Conservation (phyloP, 2,797 vertebrate genomes). For the Monodelphis domestica region DNA sequence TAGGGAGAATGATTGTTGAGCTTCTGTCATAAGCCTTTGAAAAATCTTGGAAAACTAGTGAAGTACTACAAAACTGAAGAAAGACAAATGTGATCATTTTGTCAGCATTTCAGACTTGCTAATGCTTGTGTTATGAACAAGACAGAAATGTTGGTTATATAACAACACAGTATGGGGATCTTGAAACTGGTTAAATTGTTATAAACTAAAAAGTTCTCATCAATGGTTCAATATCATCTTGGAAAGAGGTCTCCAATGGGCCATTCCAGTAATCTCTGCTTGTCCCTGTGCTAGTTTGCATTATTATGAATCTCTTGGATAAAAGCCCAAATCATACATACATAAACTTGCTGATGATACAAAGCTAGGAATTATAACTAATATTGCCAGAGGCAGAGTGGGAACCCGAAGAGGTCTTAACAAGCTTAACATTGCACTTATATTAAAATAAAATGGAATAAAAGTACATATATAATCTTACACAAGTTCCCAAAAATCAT, state of each 20-base stretch:
- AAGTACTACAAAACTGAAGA: background rate
- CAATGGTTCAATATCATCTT: background rate
- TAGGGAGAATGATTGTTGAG: background rate
- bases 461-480: background rate
- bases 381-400: background rate
- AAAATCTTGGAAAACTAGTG: background rate
- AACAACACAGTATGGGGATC: background rate
- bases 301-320: background rate
- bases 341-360: background rate
- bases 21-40: background rate
- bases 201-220: background rate
- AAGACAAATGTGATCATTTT: background rate
- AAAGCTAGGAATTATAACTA: background rate
- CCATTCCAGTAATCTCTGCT: background rate
- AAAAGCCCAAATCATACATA: background rate
- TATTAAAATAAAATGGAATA: background rate
- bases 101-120: background rate
- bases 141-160: background rate
- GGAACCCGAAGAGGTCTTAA: background rate
- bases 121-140: background rate
- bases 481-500: background rate
- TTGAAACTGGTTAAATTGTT: background rate
- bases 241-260: background rate
- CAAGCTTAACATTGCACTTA: background rate
- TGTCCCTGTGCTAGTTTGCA: background rate